Conservation (phyloP, 2,888 invertebrate genomes). For the Leptopterna dolabrata region DNA sequence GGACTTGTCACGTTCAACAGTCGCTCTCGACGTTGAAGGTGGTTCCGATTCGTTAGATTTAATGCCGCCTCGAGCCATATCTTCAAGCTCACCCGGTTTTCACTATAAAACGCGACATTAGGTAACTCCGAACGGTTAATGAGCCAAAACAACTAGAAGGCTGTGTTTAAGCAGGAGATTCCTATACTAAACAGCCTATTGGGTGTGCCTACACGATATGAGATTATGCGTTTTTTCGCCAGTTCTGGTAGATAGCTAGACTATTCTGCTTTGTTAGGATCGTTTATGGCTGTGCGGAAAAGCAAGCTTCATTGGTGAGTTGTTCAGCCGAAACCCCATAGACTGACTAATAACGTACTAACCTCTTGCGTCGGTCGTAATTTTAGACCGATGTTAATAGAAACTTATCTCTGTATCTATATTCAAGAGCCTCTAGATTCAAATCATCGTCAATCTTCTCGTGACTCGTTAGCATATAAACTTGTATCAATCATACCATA, state of each 20-base stretch:
- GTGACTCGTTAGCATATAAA: too few species aligned
- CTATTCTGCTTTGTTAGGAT: background rate
- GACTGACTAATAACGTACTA: background rate
- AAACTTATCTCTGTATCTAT: too few species aligned
- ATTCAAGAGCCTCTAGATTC: too few species aligned
- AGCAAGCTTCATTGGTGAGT: background rate
- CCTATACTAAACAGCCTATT: background rate
- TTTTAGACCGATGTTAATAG: too few species aligned
- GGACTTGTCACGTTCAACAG: background rate
- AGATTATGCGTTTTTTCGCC: background rate
- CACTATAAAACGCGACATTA: background rate
- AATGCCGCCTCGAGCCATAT: background rate
- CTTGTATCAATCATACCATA: too few species aligned
- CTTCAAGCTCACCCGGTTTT: background rate
- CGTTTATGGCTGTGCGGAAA: slow-evolving; percentile 15
- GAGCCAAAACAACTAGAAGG: background rate
- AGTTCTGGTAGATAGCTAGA: background rate
- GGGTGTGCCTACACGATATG: background rate
- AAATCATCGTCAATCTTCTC: too few species aligned
- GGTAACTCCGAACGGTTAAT: background rate
- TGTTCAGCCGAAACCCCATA: background rate
- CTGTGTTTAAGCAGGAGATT: background rate
- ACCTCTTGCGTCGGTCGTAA: too few species aligned
- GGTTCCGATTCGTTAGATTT: background rate
- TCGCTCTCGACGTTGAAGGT: background rate